Evolutionary conservation across 2,888 invertebrate genomes (phyloP), one percentile per base, ranked within the genome.

Genomic region (Tiliacea aurago): DNA sequence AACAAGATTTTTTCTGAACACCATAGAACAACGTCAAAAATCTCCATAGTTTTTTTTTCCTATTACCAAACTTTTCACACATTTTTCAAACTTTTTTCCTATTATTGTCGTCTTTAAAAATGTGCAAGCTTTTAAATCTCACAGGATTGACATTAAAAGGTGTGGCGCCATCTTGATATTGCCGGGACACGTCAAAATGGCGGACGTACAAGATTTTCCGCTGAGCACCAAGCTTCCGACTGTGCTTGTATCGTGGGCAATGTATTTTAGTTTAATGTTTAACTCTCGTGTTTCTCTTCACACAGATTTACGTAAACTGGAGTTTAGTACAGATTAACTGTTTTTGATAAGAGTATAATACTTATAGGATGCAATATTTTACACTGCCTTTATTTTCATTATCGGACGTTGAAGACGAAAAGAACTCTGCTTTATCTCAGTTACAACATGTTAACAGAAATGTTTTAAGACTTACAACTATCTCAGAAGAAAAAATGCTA

Each of bases 161-260:
- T 67, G 43, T n/a, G 78, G 45, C 73, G 76, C 84, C 87, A 90
- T 90, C 87, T 89, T 86, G 91, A 89, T 91, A 88, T 81, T 66
- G 75, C 76, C 78, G 83, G 78, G 76, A 81, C 78, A 81, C 77
- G 88, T 86, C 89, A 88, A 87, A 84, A 86, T 85, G 84, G 83
- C 82, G 78, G 82, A 85, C 81, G 82, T 79, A 79, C 84, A 80
- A 78, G 84, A 84, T 85, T 87, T 89, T 84, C 81, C 84, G 84
- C 88, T 87, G 88, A 87, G 67, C 73, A 78, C 76, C 82, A 78
- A 75, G 85, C 86, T 86, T 87, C 87, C 87, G 87, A 76, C 77
- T 43, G 23, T 28, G 18, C 56, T 51, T 45, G 28, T 77, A 45
- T 49, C 51, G 28, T 51, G 65, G 56, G 56, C 43, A 28, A 41